phyloP scores from a whole-genome alignment of 2,113 vertebrate genomes.

The Toxotes chatareus region DNA sequence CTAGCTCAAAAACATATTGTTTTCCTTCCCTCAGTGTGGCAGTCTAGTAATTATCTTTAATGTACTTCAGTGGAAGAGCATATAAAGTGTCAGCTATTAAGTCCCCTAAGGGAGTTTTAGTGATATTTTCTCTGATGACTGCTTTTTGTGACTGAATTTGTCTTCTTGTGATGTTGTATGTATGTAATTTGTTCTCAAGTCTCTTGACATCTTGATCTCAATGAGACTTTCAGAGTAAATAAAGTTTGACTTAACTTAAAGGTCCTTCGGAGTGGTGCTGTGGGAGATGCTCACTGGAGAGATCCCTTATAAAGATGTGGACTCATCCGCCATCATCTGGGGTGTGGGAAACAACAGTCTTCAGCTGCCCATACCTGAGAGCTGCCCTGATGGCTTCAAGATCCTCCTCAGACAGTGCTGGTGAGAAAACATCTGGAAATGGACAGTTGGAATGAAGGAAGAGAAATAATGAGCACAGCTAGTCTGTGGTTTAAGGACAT shows the following conservation, averaged over 20 bases:
- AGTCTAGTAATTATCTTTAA: constrained; percentile 4
- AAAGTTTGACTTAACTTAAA: constrained; percentile 37
- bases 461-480: constrained; percentile 6
- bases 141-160: neutral
- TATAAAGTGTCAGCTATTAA: neutral
- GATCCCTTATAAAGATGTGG: constrained; percentile 97
- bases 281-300: constrained; percentile 98
- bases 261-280: constrained; percentile 90
- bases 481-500: constrained; percentile 37
- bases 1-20: neutral
- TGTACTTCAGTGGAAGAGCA: neutral
- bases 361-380: constrained; percentile 94
- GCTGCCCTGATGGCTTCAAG: constrained; percentile 98
- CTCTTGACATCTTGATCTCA: neutral
- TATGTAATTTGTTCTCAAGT: neutral
- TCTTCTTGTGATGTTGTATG: neutral
- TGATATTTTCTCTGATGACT: neutral
- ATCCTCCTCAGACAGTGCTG: constrained; percentile 97
- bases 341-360: constrained; percentile 98
- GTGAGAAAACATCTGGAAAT: constrained; percentile 82
- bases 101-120: neutral
- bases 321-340: constrained; percentile 98
- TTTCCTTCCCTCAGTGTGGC: neutral
- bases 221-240: constrained; percentile 1
- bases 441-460: constrained; percentile 3